Evolutionary conservation across 2,113 vertebrate genomes (phyloP).

Genomic region (Dromiciops gliroides): DNA sequence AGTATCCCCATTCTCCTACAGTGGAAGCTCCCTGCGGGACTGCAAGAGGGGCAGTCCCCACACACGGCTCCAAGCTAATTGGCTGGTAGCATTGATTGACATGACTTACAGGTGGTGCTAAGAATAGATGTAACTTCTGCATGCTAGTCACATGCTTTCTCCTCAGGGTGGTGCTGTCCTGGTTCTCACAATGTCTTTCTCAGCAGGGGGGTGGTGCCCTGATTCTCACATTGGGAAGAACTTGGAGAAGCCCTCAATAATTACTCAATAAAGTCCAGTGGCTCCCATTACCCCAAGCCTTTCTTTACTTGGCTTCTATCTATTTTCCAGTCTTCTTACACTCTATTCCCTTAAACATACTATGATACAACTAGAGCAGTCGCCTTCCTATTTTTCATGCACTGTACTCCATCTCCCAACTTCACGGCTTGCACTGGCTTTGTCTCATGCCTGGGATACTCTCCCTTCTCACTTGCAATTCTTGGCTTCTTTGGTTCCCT

Average conservation of each 20-base stretch:
- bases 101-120: too few species aligned
- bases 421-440: not conserved
- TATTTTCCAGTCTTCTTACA: not conserved
- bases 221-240: too few species aligned
- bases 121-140: too few species aligned
- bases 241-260: not conserved
- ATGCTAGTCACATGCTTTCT: too few species aligned
- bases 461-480: not conserved
- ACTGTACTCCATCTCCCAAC: not conserved
- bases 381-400: not conserved
- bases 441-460: not conserved
- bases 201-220: too few species aligned
- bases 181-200: too few species aligned
- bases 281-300: not conserved
- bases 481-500: not conserved
- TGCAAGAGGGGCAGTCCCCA: too few species aligned
- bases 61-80: too few species aligned
- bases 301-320: not conserved
- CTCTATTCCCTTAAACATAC: not conserved
- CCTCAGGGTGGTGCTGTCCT: too few species aligned
- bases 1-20: too few species aligned
- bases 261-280: not conserved
- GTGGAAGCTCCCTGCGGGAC: too few species aligned
- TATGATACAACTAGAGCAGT: not conserved
- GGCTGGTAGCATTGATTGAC: too few species aligned